Evolutionary conservation across 2,113 vertebrate species (phyloP), one percentile per base, ranked within the genome.

Genomic region (Tympanuchus pallidicinctus): DNA sequence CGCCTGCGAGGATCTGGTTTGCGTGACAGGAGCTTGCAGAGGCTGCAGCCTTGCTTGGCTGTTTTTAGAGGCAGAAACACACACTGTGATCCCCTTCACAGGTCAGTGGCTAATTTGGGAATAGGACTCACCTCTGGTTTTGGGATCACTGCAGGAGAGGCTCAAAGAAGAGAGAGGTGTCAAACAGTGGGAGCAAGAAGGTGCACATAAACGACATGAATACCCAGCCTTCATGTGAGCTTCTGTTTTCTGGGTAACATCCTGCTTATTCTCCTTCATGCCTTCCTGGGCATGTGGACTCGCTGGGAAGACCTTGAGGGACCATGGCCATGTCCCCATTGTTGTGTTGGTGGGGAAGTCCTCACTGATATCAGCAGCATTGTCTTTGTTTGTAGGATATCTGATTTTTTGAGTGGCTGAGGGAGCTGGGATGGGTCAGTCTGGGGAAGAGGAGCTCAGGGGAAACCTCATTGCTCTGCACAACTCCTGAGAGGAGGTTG

Each of bases 241-340:
- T 12, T 18, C 52, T 71, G 34, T 17, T 52, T 74, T 74, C 42
- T 59, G 21, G 12, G 32, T 34, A 45, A 34, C 16, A 9, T 59
- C 22, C 43, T 27, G 16, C 45, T 30, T 8, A 10, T 65, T 54
- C 66, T 48, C 40, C 32, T 76, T 67, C 7, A 4, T 64, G 28
- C 63, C 40, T 66, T 75, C 52, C 66, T 30, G 12, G n/a, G 3
- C 2, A 10, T 28, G 32, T 10, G 42, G 2, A 59, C 32, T 24
- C 24, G 1, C 1, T 45, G 63, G n/a, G 34, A 54, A 54, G n/a
- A 48, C 45, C n/a, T 42, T 12, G 10, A 42, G 50, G 57, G 30
- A 66, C 50, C 10, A n/a, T 0, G 0, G 21, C 3, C n/a, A 5
- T 3, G 2, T 28, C 78, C 45, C 6, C 43, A 11, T 32, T 74